Percentiles rank a stretch among this genome's conserved stretches.
Conservation (phyloP, 2,888 invertebrate species). For the Sabatieria punctata region DNA sequence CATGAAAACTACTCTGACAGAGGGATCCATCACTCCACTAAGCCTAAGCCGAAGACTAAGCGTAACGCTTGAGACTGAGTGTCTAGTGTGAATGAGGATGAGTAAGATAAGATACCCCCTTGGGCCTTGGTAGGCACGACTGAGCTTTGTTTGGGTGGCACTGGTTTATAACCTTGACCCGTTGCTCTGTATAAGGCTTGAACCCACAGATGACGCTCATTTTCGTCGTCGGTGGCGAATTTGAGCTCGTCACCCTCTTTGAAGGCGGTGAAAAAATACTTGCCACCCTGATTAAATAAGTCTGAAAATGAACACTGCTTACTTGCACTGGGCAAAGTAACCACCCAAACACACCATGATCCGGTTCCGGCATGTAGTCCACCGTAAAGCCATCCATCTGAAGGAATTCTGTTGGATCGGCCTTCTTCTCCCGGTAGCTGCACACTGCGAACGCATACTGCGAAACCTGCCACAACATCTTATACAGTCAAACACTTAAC, state of each 20-base stretch:
- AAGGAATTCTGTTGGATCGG: slow-evolving; percentile 98
- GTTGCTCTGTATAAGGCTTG: slow-evolving; percentile 99
- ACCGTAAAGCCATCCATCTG: slow-evolving; percentile 97
- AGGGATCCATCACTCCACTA: no score
- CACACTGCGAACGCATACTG: slow-evolving; percentile 99
- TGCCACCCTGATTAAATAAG: slow-evolving; percentile 56
- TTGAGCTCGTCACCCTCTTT: slow-evolving; percentile 93
- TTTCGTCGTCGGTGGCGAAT: slow-evolving; percentile 88
- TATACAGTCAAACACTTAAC: no score
- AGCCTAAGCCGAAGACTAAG: no score
- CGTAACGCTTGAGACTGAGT: no score
- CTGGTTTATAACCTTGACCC: slow-evolving; percentile 95
- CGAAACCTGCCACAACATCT: slow-evolving; percentile 42
- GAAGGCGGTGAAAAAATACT: slow-evolving; percentile 94
- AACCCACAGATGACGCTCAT: slow-evolving; percentile 94
- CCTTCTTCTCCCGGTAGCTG: slow-evolving; percentile 96
- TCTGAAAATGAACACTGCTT: slow-evolving; percentile 45
- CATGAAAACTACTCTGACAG: no score
- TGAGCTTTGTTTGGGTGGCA: slow-evolving; percentile 50
- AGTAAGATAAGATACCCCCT: no score
- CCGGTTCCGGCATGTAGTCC: slow-evolving; percentile 83
- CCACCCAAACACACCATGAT: slow-evolving; percentile 52
- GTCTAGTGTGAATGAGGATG: no score
- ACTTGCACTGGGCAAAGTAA: slow-evolving; percentile 3
- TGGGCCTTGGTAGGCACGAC: not conserved